Conservation (phyloP, 2,113 vertebrate genomes). For the Brachyhypopomus gauderio region DNA sequence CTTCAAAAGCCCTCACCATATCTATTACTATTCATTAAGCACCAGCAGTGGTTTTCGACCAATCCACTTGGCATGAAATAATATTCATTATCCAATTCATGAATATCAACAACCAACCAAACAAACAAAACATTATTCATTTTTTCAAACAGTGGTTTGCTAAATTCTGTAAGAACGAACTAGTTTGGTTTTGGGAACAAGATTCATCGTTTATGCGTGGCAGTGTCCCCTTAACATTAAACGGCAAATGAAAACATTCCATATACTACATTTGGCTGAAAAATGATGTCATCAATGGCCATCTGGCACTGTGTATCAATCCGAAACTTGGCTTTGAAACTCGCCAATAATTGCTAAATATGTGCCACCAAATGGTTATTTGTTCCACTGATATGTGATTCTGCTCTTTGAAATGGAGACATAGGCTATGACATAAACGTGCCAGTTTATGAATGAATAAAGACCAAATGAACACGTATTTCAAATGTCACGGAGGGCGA, state of each 20-base stretch:
- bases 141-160: constrained; percentile 39
- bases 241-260: constrained; percentile 52
- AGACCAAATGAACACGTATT: constrained; percentile 45
- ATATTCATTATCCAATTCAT: constrained; percentile 38
- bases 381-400: constrained; percentile 45
- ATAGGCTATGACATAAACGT: constrained; percentile 35
- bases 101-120: constrained; percentile 18
- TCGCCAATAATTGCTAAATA: constrained; percentile 61
- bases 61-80: constrained; percentile 34
- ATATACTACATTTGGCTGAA: constrained; percentile 51
- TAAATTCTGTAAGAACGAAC: constrained; percentile 18
- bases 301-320: constrained; percentile 57
- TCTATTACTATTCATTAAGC: constrained; percentile 12
- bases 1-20: no score
- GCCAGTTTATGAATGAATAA: constrained; percentile 49
- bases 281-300: constrained; percentile 55
- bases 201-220: constrained; percentile 31
- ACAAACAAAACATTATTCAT: constrained; percentile 35
- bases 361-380: constrained; percentile 55
- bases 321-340: constrained; percentile 73
- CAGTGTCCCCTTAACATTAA: constrained; percentile 41
- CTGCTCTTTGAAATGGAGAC: constrained; percentile 17
- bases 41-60: constrained; percentile 27
- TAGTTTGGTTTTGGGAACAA: constrained; percentile 1
- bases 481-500: constrained; percentile 29